A percentile compares a stretch with the other conserved stretches of the same genome.
Evolutionary conservation across 2,113 vertebrate species (phyloP).

Genomic region (Pteruthius melanotis): DNA sequence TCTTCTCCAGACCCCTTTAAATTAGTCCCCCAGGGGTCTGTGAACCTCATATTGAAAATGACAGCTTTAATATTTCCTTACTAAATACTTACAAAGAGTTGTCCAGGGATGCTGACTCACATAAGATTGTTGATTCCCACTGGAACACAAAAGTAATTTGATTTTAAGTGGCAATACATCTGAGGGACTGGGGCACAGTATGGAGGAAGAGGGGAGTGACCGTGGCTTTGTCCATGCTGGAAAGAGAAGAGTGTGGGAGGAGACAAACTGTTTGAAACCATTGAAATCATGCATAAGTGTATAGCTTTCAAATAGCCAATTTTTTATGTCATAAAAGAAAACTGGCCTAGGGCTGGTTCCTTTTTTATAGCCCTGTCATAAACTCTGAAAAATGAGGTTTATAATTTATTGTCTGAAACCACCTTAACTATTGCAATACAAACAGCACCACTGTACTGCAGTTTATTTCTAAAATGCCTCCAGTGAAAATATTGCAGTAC

Average conservation of each 20-base stretch:
- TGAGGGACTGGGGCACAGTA: neutral
- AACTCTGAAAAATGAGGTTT: slow-evolving; percentile 47
- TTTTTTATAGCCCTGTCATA: slow-evolving; percentile 39
- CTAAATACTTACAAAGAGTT: slow-evolving; percentile 15
- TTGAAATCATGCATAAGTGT: slow-evolving; percentile 45
- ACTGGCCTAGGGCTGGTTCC: slow-evolving; percentile 25
- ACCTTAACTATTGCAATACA: slow-evolving; percentile 69
- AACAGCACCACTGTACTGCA: slow-evolving; percentile 60
- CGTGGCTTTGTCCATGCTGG: neutral
- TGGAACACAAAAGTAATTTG: neutral
- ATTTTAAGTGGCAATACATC: neutral
- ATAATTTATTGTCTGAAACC: slow-evolving; percentile 52
- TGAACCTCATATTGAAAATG: slow-evolving; percentile 42
- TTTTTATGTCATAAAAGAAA: slow-evolving; percentile 55
- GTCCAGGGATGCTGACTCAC: neutral
- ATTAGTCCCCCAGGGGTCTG: slow-evolving; percentile 33
- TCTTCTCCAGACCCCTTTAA: slow-evolving; percentile 43
- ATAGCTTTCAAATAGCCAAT: slow-evolving; percentile 52
- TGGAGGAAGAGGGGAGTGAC: neutral
- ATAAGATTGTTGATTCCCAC: neutral
- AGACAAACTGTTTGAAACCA: neutral
- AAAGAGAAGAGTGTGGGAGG: neutral
- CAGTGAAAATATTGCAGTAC: slow-evolving; percentile 61
- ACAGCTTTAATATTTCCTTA: slow-evolving; percentile 48
- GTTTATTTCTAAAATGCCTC: slow-evolving; percentile 63